Base-by-base conservation (phyloP, 2,113 vertebrate genomes). In the Gallinago media region DNA sequence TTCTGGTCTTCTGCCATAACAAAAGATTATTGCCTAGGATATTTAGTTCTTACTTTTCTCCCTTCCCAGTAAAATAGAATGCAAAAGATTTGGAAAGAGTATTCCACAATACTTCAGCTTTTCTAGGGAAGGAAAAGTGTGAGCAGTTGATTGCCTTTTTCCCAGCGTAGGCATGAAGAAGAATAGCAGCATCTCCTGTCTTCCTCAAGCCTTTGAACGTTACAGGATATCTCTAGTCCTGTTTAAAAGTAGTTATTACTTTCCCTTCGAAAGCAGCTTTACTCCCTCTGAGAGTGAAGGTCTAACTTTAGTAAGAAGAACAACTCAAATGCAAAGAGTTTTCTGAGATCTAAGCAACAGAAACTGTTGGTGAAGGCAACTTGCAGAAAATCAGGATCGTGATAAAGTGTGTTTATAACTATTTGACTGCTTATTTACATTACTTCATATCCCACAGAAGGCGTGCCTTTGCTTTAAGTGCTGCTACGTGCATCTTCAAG, bases 381-480 rank as follows among this genome's bases (percentile, higher is more conserved):
- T 72, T 75, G 26, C 22, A 94, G 79, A 83, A 88, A 88, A 66
- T 56, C 38, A 62, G 52, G 14, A 84, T 47, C 61, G 72, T 17
- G 65, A 71, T 36, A 27, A 85, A 89, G 18, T 76, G 49, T 72
- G 19, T 68, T 93, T 90, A 47, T 68, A 85, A 76, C 34, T 79
- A 79, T 85, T 76, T 90, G 74, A 71, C 78, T 40, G 61, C 34
- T 88, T 94, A 19, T 55, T 89, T 90, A 76, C 32, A 76, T 93
- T 82, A 82, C 52, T 72, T 82, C 52, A 72, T 61, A 79, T 73
- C 50, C 32, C 29, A 42, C 40, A 68, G 72, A 58, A 95, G 15
- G 40, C 56, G 25, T 68, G 56, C 18, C 32, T 92, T 75, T 85
- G 65, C 42, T 46, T 32, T 46, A 73, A 89, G 92, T 68, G n/a